These are phyloP conservation scores for Philhelius pedissequus DNA, from an alignment of 2,888 invertebrate genomes.

Conservation along the genomic window DNA sequence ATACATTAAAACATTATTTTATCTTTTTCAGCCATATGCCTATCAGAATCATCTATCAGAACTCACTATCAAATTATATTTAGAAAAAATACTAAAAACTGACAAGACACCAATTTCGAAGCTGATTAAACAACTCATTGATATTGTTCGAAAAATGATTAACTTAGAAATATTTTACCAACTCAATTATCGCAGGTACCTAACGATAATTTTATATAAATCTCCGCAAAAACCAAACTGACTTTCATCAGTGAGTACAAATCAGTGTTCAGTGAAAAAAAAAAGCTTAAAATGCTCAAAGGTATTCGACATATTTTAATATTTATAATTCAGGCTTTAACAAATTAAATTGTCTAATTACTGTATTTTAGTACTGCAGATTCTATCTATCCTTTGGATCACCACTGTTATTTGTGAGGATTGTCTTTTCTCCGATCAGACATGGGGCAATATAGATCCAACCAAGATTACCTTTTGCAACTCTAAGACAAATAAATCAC, in stretches of 20 bases:
- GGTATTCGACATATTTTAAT: not conserved
- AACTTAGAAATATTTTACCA: not conserved
- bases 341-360: not conserved
- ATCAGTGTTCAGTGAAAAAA: not conserved
- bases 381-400: conserved; percentile 3
- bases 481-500: conserved; percentile 70
- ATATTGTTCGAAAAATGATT: not conserved
- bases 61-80: not conserved
- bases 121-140: not conserved
- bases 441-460: conserved; percentile 75
- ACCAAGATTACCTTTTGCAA: conserved; percentile 74
- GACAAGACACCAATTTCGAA: not conserved
- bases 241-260: not conserved
- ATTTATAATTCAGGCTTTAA: not conserved
- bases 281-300: conserved; percentile 28
- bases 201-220: not conserved
- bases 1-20: no score
- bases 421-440: conserved; percentile 9
- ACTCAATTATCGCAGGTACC: not conserved
- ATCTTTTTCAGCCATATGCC: not conserved
- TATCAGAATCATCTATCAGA: not conserved
- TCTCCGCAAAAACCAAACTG: not conserved
- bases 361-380: not conserved
- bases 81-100: not conserved
- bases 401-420: not conserved